A percentile compares a stretch with the other conserved stretches of the same genome.
Conservation (phyloP, 2,113 vertebrate species). For the Poeciliopsis turrubarensis region DNA sequence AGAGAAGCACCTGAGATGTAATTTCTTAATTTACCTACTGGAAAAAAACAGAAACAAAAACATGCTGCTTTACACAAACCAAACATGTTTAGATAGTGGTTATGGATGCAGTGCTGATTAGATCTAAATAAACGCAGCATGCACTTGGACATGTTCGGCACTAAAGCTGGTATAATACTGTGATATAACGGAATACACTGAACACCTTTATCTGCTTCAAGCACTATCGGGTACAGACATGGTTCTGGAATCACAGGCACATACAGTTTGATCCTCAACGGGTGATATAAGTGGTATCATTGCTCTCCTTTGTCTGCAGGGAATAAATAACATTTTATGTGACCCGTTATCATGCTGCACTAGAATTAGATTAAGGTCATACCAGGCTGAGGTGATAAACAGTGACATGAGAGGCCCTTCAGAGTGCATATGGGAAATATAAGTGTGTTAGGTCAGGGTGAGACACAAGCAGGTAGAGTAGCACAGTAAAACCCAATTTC, state of each 20-base stretch:
- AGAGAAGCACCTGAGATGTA: constrained; percentile 62
- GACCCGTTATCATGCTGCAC: constrained; percentile 62
- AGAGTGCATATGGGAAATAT: constrained; percentile 17
- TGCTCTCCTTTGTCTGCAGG: constrained; percentile 57
- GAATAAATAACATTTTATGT: constrained; percentile 72
- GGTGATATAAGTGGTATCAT: constrained; percentile 47
- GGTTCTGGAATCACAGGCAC: constrained; percentile 75
- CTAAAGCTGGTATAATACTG: constrained; percentile 55
- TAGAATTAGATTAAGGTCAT: constrained; percentile 28
- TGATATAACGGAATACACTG: constrained; percentile 57
- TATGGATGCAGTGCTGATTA: constrained; percentile 29
- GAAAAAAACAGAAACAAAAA: neutral
- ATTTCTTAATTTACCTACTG: constrained; percentile 24
- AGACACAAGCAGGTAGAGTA: constrained; percentile 21
- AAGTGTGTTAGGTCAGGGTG: constrained; percentile 3
- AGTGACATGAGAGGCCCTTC: constrained; percentile 21
- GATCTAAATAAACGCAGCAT: constrained; percentile 61
- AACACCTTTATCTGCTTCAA: constrained; percentile 57
- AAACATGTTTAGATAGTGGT: constrained; percentile 38
- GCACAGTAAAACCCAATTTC: constrained; percentile 31
- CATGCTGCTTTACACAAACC: constrained; percentile 43
- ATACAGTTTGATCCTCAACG: constrained; percentile 59
- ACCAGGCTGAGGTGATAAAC: constrained; percentile 33
- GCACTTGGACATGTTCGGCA: constrained; percentile 57
- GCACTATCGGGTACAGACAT: constrained; percentile 66